A percentile compares a stretch with the other conserved stretches of the same genome.
Conservation (phyloP, 2,797 vertebrate species). For the Scarus forsteni region DNA sequence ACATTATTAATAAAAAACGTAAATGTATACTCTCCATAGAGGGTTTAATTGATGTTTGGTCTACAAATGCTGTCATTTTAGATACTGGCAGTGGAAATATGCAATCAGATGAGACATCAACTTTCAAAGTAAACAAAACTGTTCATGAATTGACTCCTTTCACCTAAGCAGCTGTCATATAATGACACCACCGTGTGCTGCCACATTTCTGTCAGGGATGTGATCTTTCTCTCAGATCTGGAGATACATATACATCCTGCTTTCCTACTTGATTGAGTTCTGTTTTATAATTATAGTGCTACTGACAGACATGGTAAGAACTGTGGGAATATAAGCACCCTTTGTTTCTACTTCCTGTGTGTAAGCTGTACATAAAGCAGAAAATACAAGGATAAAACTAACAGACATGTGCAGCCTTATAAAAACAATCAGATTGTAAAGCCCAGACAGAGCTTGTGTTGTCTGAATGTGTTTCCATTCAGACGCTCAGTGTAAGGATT, state of each 20-base stretch:
- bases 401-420: not conserved
- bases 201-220: constrained; percentile 46
- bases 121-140: constrained; percentile 29
- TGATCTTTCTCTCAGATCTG: constrained; percentile 27
- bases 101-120: constrained; percentile 20
- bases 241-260: not conserved
- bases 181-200: constrained; percentile 30
- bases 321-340: not conserved
- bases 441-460: not conserved
- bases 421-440: not conserved
- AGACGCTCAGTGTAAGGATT: constrained; percentile 9
- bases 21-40: not conserved
- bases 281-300: not conserved
- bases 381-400: too few relatives aligned
- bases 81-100: constrained; percentile 7
- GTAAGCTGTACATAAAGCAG: too few relatives aligned
- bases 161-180: constrained; percentile 14
- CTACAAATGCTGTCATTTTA: not conserved
- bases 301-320: constrained; percentile 2
- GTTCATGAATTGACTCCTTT: not conserved
- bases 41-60: not conserved
- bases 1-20: too few relatives aligned
- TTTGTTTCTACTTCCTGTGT: not conserved
- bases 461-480: constrained; percentile 18
- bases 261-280: not conserved